Conservation (phyloP, 2,888 invertebrate genomes). For the Habrosyne pyritoides region DNA sequence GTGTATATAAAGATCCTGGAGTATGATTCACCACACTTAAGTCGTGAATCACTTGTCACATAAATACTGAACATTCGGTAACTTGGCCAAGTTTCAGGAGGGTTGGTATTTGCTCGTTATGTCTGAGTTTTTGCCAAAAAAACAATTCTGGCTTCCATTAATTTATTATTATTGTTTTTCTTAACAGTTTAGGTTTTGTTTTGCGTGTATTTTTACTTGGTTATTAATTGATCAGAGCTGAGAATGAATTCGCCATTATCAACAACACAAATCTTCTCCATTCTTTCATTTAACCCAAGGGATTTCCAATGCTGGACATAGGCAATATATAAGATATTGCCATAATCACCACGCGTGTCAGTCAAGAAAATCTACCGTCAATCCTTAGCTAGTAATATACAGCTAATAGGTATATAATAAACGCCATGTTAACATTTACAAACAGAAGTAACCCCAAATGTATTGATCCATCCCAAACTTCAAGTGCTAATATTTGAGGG, state of each 20-base stretch:
- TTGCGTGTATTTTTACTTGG: too few relatives aligned
- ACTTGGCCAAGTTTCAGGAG: background rate
- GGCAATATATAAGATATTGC: too few relatives aligned
- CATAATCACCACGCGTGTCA: too few relatives aligned
- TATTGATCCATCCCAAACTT: conserved; percentile 25
- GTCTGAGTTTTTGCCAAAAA: background rate
- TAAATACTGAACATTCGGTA: background rate
- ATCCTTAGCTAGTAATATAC: background rate
- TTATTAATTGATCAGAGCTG: too few relatives aligned
- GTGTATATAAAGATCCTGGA: background rate
- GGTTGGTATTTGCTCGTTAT: background rate
- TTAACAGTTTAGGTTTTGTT: background rate
- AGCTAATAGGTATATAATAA: background rate
- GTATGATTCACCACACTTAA: background rate
- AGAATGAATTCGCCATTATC: too few relatives aligned
- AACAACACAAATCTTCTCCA: too few relatives aligned
- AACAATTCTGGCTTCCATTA: background rate
- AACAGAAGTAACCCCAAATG: conserved; percentile 15
- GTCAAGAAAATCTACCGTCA: too few relatives aligned
- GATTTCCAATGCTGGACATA: too few relatives aligned
- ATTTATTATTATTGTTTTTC: background rate
- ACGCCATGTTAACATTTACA: conserved; percentile 2
- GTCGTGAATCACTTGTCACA: background rate
- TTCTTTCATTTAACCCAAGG: too few relatives aligned
- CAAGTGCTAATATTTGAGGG: conserved; percentile 22